A percentile compares a stretch with the other conserved stretches of the same genome.
These are phyloP conservation scores for Pygocentrus nattereri DNA, from an alignment of 2,797 vertebrate genomes.

Conservation along the genomic window DNA sequence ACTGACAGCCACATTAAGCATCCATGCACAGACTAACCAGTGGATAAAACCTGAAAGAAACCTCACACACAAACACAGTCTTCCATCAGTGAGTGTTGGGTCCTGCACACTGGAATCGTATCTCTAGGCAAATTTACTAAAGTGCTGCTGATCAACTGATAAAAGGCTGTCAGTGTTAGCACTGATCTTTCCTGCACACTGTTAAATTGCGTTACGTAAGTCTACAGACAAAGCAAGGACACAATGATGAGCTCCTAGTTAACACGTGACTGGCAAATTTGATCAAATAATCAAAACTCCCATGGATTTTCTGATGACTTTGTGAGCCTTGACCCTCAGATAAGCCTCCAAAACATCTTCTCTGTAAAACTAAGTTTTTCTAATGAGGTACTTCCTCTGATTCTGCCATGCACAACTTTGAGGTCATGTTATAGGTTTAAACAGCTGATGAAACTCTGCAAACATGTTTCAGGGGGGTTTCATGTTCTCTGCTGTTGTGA, in stretches of 20 bases:
- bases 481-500: background rate
- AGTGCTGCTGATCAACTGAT: background rate
- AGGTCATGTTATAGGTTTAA: background rate
- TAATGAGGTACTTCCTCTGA: background rate
- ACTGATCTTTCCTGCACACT: background rate
- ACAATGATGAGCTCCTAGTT: background rate
- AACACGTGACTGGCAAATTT: background rate
- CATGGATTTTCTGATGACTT: background rate
- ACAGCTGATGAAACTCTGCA: background rate
- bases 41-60: background rate
- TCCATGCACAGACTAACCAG: background rate
- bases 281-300: background rate
- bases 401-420: background rate
- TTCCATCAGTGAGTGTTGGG: background rate
- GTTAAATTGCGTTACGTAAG: background rate
- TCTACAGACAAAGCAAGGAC: background rate
- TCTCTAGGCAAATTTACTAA: background rate
- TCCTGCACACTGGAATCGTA: background rate
- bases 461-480: background rate
- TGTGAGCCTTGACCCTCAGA: background rate
- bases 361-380: background rate
- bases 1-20: background rate
- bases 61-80: background rate
- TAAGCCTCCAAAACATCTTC: background rate
- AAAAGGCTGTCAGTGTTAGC: background rate